Conservation (phyloP, 2,888 invertebrate genomes). For the Heliconius ismenius region DNA sequence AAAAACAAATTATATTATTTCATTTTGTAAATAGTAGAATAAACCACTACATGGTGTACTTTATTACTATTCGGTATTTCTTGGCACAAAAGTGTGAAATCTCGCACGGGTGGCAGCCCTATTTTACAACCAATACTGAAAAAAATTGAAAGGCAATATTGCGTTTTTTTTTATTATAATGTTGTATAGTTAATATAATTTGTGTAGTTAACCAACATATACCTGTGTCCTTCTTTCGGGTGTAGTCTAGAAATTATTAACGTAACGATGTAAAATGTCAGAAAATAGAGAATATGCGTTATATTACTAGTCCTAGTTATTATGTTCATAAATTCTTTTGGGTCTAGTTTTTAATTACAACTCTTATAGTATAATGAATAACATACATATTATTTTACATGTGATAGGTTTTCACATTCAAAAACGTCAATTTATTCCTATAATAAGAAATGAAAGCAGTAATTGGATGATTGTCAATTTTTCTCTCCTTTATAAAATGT, state of each 20-base stretch:
- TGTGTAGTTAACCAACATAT: neutral
- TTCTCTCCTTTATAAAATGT: conserved; percentile 72
- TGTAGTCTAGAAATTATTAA: conserved; percentile 23
- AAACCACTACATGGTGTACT: too few relatives aligned
- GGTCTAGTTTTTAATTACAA: conserved; percentile 29
- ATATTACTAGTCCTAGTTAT: conserved; percentile 44
- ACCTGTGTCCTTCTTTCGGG: conserved; percentile 13
- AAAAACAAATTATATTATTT: too few relatives aligned
- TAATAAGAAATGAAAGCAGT: conserved; percentile 33
- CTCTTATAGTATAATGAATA: conserved; percentile 15
- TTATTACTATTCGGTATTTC: neutral
- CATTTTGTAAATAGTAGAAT: too few relatives aligned
- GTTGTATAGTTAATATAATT: neutral
- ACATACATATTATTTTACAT: neutral
- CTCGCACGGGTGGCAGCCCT: neutral
- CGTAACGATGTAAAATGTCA: conserved; percentile 29
- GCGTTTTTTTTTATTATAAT: neutral
- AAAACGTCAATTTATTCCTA: conserved; percentile 42
- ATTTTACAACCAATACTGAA: conserved; percentile 1
- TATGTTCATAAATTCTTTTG: conserved; percentile 33
- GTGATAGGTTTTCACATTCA: conserved; percentile 5
- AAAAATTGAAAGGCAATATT: neutral
- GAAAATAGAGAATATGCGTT: conserved; percentile 33
- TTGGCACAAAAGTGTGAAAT: neutral
- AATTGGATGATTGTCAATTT: conserved; percentile 48